Percentiles rank a stretch among this genome's conserved stretches.
phyloP scores from a whole-genome alignment of 2,888 invertebrate species.

The Aphrophora alni region DNA sequence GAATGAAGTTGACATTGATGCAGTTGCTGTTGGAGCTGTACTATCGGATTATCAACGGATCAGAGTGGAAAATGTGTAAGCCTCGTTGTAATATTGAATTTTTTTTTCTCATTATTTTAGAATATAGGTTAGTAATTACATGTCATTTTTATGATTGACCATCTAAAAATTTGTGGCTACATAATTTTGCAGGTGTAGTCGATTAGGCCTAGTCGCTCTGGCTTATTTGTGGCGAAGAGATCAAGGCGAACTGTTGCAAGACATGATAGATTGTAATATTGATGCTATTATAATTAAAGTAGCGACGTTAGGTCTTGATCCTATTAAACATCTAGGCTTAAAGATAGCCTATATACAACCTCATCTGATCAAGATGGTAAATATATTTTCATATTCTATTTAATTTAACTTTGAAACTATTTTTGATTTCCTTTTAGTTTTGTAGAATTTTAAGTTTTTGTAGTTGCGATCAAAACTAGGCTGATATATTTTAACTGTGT shows the following conservation, averaged over 20 bases:
- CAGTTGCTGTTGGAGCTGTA: constrained; percentile 97
- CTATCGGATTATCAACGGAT: constrained; percentile 98
- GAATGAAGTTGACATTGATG: constrained; percentile 80
- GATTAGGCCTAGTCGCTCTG: constrained; percentile 86
- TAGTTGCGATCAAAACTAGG: constrained; percentile 25
- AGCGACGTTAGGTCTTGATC: constrained; percentile 90
- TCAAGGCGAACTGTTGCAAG: constrained; percentile 90
- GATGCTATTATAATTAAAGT: constrained; percentile 98
- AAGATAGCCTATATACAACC: constrained; percentile 84
- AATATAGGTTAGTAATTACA: neutral
- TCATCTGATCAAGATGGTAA: constrained; percentile 83
- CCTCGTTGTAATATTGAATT: constrained; percentile 54
- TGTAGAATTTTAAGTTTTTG: neutral
- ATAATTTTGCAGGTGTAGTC: constrained; percentile 73
- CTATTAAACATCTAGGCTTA: constrained; percentile 85
- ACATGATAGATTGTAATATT: constrained; percentile 94
- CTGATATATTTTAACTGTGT: constrained; percentile 28
- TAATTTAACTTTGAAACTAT: neutral
- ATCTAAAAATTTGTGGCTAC: neutral
- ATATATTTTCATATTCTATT: constrained; percentile 43
- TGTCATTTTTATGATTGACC: neutral
- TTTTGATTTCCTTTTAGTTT: neutral
- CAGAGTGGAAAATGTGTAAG: constrained; percentile 97
- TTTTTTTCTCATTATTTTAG: neutral
- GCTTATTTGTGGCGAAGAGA: constrained; percentile 97